Evolutionary conservation across 2,797 vertebrate genomes (phyloP).

Genomic region (Oceanodroma leucorhoa): DNA sequence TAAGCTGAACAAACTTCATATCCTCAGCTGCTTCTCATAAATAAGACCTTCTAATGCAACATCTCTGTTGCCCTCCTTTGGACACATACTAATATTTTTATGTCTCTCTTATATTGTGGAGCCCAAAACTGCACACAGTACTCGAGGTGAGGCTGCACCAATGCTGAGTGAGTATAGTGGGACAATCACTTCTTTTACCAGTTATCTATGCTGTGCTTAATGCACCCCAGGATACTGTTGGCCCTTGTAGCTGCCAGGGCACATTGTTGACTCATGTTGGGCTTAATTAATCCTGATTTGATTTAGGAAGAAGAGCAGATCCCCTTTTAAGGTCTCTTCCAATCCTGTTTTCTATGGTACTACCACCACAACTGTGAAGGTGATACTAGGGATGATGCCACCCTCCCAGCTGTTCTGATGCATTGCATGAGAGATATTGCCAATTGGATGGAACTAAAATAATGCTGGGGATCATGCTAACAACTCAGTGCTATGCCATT

Average conservation of each 20-base stretch:
- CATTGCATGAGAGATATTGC: background rate
- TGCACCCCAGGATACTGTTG: no score
- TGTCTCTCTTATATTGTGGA: background rate
- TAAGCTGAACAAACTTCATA: background rate
- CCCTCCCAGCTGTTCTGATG: fast-evolving
- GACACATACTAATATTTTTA: background rate
- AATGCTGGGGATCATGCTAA: background rate
- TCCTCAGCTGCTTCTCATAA: fast-evolving
- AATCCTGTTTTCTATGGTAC: background rate
- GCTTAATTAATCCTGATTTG: background rate
- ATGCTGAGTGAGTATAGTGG: background rate
- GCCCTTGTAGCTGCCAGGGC: background rate
- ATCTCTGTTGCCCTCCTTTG: background rate
- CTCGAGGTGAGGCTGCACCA: background rate
- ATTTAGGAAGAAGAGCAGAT: background rate
- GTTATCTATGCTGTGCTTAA: background rate
- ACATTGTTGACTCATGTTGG: background rate
- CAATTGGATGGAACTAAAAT: background rate
- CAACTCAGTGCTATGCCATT: background rate
- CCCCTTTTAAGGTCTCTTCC: background rate
- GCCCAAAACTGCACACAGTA: background rate
- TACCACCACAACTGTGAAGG: background rate
- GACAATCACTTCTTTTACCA: background rate
- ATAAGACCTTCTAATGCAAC: background rate
- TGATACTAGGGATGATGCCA: background rate